These are phyloP conservation scores for Drosophila fuyamai DNA, from an alignment of 1,140 invertebrate species.

Conservation along the genomic window DNA sequence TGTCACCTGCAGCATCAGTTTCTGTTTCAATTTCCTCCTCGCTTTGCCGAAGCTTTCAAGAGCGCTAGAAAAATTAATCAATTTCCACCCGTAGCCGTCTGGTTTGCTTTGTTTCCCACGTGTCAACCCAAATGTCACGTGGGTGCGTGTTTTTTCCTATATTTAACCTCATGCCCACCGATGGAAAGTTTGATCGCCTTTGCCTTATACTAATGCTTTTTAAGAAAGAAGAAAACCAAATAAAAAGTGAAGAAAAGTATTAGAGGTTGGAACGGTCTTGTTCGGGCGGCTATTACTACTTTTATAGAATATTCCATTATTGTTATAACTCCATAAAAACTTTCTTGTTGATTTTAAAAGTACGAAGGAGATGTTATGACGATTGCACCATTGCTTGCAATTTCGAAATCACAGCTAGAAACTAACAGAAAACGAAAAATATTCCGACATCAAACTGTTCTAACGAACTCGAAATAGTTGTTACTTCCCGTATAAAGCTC, in stretches of 20 bases:
- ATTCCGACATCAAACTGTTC: slow-evolving; percentile 1
- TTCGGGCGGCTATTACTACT: no score
- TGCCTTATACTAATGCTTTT: neutral
- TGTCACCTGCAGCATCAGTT: slow-evolving; percentile 33
- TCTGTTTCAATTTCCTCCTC: slow-evolving; percentile 38
- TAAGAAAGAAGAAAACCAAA: neutral
- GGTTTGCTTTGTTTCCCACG: slow-evolving; percentile 22
- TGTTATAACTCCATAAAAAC: no score
- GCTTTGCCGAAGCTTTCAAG: slow-evolving; percentile 37
- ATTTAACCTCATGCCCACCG: slow-evolving; percentile 8
- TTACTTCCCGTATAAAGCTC: neutral
- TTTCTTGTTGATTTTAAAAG: no score
- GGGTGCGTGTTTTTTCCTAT: neutral
- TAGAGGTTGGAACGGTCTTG: no score
- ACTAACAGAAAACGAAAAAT: slow-evolving; percentile 2
- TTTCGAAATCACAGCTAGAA: neutral
- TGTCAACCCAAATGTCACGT: slow-evolving; percentile 16
- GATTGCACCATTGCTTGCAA: no score
- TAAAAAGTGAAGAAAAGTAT: no score
- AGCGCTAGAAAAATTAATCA: slow-evolving; percentile 60
- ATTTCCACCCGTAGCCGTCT: slow-evolving; percentile 51
- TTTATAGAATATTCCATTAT: no score
- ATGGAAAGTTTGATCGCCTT: slow-evolving; percentile 1
- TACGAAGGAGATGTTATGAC: no score
- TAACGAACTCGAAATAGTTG: slow-evolving; percentile 3